A percentile compares a stretch with the other conserved stretches of the same genome.
phyloP scores from a whole-genome alignment of 2,113 vertebrate species.

The Aramus guarauna region DNA sequence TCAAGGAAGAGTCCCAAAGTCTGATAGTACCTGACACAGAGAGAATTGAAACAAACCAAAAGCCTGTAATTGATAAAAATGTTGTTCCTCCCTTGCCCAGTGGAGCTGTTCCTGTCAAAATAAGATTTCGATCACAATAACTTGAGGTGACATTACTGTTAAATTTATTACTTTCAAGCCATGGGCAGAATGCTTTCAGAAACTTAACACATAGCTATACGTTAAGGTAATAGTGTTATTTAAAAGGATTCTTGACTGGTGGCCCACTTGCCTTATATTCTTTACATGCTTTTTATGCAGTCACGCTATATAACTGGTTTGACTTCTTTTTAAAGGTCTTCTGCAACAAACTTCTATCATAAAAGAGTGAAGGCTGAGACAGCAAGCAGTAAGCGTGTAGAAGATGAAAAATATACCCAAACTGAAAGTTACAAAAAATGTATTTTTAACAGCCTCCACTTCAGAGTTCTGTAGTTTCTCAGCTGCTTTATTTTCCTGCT shows the following conservation, averaged over 20 bases:
- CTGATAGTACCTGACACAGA: background rate
- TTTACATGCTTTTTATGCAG: background rate
- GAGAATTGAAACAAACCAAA: background rate
- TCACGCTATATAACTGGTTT: background rate
- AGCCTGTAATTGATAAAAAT: background rate
- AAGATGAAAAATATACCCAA: background rate
- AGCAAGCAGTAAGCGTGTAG: background rate
- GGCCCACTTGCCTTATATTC: background rate
- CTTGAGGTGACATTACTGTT: background rate
- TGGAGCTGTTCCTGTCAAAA: background rate
- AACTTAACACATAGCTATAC: background rate
- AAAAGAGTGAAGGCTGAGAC: background rate
- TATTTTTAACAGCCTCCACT: background rate
- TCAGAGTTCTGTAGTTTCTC: background rate
- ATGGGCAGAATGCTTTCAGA: background rate
- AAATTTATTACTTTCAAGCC: background rate
- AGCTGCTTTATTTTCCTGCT: constrained; percentile 11
- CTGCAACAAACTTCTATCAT: background rate
- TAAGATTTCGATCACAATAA: background rate
- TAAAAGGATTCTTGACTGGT: background rate
- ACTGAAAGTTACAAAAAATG: background rate
- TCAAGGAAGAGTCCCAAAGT: background rate
- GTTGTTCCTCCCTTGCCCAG: background rate
- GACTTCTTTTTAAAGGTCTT: background rate
- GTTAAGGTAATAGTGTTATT: background rate